Evolutionary conservation across 2,113 vertebrate species (phyloP).

Genomic region (Clinocottus analis): DNA sequence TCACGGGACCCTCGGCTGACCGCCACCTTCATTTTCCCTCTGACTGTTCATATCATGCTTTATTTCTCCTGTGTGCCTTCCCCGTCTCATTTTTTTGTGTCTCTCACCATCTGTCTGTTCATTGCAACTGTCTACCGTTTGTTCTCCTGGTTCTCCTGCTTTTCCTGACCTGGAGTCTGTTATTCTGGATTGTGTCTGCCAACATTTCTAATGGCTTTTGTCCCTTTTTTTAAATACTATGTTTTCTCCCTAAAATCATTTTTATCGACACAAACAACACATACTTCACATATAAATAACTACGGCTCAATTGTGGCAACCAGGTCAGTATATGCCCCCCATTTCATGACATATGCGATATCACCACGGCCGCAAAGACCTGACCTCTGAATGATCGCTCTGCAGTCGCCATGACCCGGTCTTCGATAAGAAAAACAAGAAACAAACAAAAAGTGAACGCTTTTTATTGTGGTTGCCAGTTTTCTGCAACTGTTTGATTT

Average conservation of each 20-base stretch:
- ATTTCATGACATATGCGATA: conserved; percentile 51
- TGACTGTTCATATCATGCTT: conserved; percentile 15
- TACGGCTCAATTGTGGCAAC: conserved; percentile 26
- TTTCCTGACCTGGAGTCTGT: neutral
- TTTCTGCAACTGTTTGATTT: conserved; percentile 2
- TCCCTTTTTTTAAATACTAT: neutral
- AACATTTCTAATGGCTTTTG: neutral
- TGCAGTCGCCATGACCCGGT: conserved; percentile 7
- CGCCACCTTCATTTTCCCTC: conserved; percentile 35
- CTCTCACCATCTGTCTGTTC: conserved; percentile 6
- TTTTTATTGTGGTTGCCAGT: neutral
- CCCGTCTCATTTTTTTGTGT: neutral
- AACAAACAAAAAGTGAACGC: neutral
- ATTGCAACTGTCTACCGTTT: neutral
- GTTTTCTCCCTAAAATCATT: neutral
- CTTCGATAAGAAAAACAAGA: neutral
- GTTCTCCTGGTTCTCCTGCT: neutral
- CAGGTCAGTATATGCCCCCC: conserved; percentile 30
- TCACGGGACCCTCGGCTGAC: conserved; percentile 47
- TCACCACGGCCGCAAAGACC: conserved; percentile 40
- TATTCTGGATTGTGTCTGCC: neutral
- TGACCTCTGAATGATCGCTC: conserved; percentile 43
- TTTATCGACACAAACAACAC: neutral
- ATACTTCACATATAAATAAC: neutral
- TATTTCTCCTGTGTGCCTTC: conserved; percentile 10